Evolutionary conservation across 2,888 invertebrate species (phyloP), one percentile per base, ranked within the genome.

Genomic region (Acronicta aceris): DNA sequence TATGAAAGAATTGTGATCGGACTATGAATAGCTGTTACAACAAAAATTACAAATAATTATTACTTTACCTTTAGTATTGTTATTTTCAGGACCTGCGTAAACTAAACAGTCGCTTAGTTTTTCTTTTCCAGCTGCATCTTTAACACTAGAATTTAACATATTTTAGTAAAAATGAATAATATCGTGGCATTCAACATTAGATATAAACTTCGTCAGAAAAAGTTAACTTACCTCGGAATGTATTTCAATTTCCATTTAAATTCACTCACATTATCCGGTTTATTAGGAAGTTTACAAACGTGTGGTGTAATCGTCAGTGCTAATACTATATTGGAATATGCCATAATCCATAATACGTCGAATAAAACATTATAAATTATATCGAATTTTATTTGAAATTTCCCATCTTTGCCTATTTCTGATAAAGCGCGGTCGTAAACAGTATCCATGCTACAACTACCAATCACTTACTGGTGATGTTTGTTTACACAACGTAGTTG

Each of bases 321-420:
- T 62, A 95, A 83, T 62, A 93, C 79, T 64, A 92, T 85, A 74
- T 90, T 94, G 70, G 90, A 82, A 72, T 91, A 91, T 7, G 90
- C 84, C 80, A 94, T 88, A 33, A 88, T 81, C 81, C 92, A 89
- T 25, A 90, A 80, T 3, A 77, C 76, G 8, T 90, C 80, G 30
- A 94, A 85, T 1, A 90, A 65, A 16, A 90, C 81, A 65, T 93
- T 92, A 72, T 93, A 89, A 36, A 92, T 68, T n/a, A 89, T 51
- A 76, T 92, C 92, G 76, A 89, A 93, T 56, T 81, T 81, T 59
- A 79, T 87, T 83, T 95, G 95, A 80, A 89, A 95, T 60, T 71
- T 83, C 45, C 94, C 94, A 76, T 88, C 87, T 42, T 66, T 59
- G 45, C 92, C 91, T 50, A 95, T 78, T 81, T 89, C 85, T 58